Evolutionary conservation across 2,888 invertebrate species (phyloP).

Genomic region (Apamea sordens): DNA sequence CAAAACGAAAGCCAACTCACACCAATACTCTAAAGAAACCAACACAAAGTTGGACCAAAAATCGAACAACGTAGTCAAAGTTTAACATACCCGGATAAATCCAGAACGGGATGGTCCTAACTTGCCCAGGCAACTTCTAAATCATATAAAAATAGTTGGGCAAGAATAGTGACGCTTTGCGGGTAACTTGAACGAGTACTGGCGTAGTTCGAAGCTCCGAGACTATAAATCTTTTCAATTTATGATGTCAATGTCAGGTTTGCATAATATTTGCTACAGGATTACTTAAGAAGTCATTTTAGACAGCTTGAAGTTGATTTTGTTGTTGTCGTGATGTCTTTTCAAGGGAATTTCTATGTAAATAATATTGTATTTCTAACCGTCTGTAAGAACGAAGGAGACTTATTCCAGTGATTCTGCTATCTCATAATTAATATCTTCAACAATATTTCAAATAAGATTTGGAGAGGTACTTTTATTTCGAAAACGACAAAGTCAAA

Average conservation of each 20-base stretch:
- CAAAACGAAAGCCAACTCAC: constrained; percentile 19
- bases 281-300: constrained; percentile 4
- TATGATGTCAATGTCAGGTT: constrained; percentile 33
- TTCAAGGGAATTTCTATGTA: neutral
- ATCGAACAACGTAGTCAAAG: constrained; percentile 59
- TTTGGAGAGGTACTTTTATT: neutral
- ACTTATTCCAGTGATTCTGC: neutral
- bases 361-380: neutral
- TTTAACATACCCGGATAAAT: constrained; percentile 64
- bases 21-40: constrained; percentile 58
- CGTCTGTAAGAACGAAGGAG: neutral
- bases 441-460: neutral
- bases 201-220: constrained; percentile 27
- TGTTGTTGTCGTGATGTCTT: neutral
- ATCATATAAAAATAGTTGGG: constrained; percentile 68
- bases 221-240: constrained; percentile 42
- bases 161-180: constrained; percentile 52
- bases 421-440: neutral
- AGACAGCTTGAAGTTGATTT: neutral
- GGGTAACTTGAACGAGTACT: constrained; percentile 35
- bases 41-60: constrained; percentile 52
- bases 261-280: constrained; percentile 31
- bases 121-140: constrained; percentile 62
- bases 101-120: constrained; percentile 41
- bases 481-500: neutral